Base-by-base conservation (phyloP, 2,797 vertebrate genomes). In the Megalops cyprinoides region DNA sequence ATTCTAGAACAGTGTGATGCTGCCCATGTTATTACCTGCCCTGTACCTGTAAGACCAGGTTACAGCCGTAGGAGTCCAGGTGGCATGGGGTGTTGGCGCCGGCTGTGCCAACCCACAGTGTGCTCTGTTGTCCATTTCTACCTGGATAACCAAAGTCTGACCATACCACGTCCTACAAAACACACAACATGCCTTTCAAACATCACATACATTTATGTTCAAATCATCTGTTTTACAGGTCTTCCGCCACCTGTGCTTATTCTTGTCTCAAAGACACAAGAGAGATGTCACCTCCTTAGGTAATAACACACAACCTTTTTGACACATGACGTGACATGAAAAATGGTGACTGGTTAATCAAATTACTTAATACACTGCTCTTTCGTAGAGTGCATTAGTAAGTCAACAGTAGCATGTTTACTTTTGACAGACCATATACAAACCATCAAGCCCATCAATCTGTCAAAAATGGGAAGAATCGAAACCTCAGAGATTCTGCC, bases 41-140 rank as follows among this genome's bases (percentile, higher is more conserved):
- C 88, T 99, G 94, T 20, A 99, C 94, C 90, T 99, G 98, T 84
- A 99, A 87, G 0, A 99, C 97, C 85, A 99, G 92, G 90, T 99
- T 99, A 88, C 93, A 99, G 65, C 98, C 98, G 0, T 99, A 99
- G 3, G 96, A 92, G 91, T 99, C 98, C 89, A 96, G 90, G 88
- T 99, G 98, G 82, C 98, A 99, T 0, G 97, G 97, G 0, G 98
- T 99, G 90, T 97, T 97, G 73, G 98, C 97, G 65, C 96, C 96
- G 62, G 89, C 82, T 5, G 97, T 96, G 77, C 98, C 98, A 0
- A 99, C 92, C 98, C 98, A 99, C 25, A 99, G 76, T 0, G 98
- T 98, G 91, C 98, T 99, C 48, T 98, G 96, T 83, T 85, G 93
- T 44, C 97, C 98, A 77, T 93, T 90, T 85, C 97, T 97, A 73